Evolutionary conservation across 2,888 invertebrate genomes (phyloP).

Genomic region (Dexiosoma caninum): DNA sequence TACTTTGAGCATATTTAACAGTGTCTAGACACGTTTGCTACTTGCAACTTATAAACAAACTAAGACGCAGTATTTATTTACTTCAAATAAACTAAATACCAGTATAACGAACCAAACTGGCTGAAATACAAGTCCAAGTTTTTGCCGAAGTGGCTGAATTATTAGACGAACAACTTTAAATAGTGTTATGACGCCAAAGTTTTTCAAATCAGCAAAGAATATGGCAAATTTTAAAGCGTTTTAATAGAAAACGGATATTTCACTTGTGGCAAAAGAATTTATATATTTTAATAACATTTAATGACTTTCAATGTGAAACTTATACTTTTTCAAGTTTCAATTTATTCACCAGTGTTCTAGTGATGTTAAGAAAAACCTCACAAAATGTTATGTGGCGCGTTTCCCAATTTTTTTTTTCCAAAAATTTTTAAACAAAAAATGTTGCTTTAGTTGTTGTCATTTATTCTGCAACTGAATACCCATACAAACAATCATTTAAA

Average conservation of each 20-base stretch:
- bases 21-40: constrained; percentile 54
- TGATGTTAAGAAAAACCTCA: constrained; percentile 35
- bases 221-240: neutral
- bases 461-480: neutral
- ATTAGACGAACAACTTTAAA: constrained; percentile 24
- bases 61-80: constrained; percentile 37
- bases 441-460: constrained; percentile 1
- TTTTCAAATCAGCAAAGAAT: neutral
- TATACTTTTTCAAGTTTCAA: neutral
- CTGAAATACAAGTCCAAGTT: constrained; percentile 1
- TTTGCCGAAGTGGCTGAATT: neutral
- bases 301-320: neutral
- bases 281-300: neutral
- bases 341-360: constrained; percentile 2
- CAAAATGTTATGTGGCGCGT: constrained; percentile 43
- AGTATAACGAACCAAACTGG: constrained; percentile 7
- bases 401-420: neutral
- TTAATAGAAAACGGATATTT: neutral
- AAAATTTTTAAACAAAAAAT: neutral
- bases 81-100: constrained; percentile 21
- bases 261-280: no score
- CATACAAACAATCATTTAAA: constrained; percentile 17
- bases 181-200: constrained; percentile 52
- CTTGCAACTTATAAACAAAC: constrained; percentile 35
- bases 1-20: constrained; percentile 3